A percentile compares a stretch with the other conserved stretches of the same genome.
phyloP scores from a whole-genome alignment of 1,140 invertebrate species.

The Ladona fulva region DNA sequence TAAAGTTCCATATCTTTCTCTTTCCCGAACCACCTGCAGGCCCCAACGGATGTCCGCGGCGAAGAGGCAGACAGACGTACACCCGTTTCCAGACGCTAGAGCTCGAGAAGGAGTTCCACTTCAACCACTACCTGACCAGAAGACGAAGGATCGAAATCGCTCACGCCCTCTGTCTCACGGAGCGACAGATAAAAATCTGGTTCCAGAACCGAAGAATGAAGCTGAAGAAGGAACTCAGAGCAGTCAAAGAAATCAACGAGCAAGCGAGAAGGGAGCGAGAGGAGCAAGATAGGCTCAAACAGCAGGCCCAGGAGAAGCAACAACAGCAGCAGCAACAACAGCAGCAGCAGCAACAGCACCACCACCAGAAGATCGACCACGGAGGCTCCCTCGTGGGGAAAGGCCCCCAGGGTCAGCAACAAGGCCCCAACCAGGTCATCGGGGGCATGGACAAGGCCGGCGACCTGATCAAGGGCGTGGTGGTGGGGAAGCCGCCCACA shows the following conservation, averaged over 20 bases:
- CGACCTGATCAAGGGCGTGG: slow-evolving; percentile 18
- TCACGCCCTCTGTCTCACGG: slow-evolving; percentile 89
- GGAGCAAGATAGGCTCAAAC: slow-evolving; percentile 83
- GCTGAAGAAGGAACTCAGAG: slow-evolving; percentile 88
- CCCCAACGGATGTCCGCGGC: slow-evolving; percentile 89
- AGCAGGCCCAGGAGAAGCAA: slow-evolving; percentile 64
- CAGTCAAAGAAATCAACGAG: slow-evolving; percentile 91
- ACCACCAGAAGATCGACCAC: slow-evolving; percentile 36
- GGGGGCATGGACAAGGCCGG: slow-evolving; percentile 36
- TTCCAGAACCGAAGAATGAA: slow-evolving; percentile 97
- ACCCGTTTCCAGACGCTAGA: slow-evolving; percentile 90
- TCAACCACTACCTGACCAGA: slow-evolving; percentile 93
- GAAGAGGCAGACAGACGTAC: slow-evolving; percentile 91
- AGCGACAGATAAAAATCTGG: slow-evolving; percentile 96
- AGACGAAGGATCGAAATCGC: slow-evolving; percentile 94
- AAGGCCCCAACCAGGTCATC: slow-evolving; percentile 47
- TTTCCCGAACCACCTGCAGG: slow-evolving; percentile 53
- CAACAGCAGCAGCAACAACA: slow-evolving; percentile 67
- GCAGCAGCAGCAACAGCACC: slow-evolving; percentile 43
- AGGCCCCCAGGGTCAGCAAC: slow-evolving; percentile 48
- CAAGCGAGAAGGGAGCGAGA: slow-evolving; percentile 81
- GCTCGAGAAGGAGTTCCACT: slow-evolving; percentile 97
- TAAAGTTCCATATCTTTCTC: slow-evolving; percentile 5
- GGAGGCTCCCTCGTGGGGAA: slow-evolving; percentile 19
- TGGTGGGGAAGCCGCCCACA: slow-evolving; percentile 4